Conservation (phyloP, 2,888 invertebrate genomes). For the Listrodromus nycthemerus region DNA sequence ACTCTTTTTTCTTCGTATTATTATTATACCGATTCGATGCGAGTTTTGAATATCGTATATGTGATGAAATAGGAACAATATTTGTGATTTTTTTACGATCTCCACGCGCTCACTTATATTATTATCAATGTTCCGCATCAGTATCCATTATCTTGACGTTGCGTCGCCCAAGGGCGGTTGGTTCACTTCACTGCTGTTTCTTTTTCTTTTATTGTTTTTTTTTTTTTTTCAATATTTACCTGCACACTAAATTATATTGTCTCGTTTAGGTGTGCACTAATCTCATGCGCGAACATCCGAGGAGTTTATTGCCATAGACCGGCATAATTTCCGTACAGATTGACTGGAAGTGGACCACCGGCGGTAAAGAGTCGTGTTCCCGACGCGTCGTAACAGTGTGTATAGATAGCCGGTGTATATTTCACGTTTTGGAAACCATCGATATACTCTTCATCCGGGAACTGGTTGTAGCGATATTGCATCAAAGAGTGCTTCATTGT, state of each 20-base stretch:
- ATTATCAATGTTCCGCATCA: slow-evolving; percentile 1
- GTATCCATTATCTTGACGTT: slow-evolving; percentile 22
- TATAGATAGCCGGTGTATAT: slow-evolving; percentile 97
- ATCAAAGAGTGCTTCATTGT: slow-evolving; percentile 41
- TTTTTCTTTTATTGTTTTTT: slow-evolving; percentile 4
- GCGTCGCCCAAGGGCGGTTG: slow-evolving; percentile 33
- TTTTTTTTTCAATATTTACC: slow-evolving; percentile 31
- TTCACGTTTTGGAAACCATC: slow-evolving; percentile 94
- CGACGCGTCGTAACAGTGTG: slow-evolving; percentile 97
- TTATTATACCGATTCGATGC: slow-evolving; percentile 5
- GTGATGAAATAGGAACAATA: slow-evolving; percentile 56
- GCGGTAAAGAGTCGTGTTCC: slow-evolving; percentile 97
- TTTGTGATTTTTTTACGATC: slow-evolving; percentile 37
- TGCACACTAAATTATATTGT: slow-evolving; percentile 48
- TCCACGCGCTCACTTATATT: slow-evolving; percentile 24
- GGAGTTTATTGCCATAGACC: slow-evolving; percentile 93
- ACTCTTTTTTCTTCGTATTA: not conserved
- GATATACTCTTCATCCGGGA: slow-evolving; percentile 93
- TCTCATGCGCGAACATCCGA: slow-evolving; percentile 1
- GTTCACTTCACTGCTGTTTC: slow-evolving; percentile 29
- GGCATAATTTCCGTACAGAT: slow-evolving; percentile 96
- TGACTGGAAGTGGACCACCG: slow-evolving; percentile 97
- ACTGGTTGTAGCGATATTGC: slow-evolving; percentile 85
- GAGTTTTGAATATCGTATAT: slow-evolving; percentile 26
- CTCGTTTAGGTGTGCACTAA: slow-evolving; percentile 53